These are phyloP conservation scores for Eulemur mongoz DNA, from an alignment of 2,797 vertebrate genomes.

Conservation along the genomic window DNA sequence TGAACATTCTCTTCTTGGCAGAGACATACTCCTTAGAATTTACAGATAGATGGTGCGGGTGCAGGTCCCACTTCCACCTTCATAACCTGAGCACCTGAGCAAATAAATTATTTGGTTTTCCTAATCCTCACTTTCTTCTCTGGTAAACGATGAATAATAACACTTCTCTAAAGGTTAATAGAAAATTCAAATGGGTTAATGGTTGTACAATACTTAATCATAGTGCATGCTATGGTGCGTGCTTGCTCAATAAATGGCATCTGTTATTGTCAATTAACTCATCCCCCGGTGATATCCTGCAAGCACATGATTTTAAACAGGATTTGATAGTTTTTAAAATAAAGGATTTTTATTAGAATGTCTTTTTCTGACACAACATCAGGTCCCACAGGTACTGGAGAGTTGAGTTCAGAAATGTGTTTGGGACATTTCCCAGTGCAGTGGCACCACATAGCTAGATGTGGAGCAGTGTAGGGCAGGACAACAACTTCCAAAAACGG, in stretches of 20 bases:
- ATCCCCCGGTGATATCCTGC: not conserved
- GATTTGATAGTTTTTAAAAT: not conserved
- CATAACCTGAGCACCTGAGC: not conserved
- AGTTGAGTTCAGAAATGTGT: not conserved
- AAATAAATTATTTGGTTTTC: not conserved
- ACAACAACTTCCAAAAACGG: not conserved
- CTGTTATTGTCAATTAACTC: not conserved
- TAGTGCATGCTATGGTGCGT: not conserved
- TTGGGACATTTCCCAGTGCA: not conserved
- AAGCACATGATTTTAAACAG: not conserved
- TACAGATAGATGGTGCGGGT: not conserved
- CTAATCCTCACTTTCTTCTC: not conserved
- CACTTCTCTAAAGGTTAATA: not conserved
- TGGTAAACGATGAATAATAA: not conserved
- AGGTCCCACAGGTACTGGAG: not conserved
- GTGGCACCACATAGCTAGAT: not conserved
- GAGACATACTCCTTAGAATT: not conserved
- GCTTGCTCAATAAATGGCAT: not conserved
- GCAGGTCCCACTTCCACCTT: not conserved
- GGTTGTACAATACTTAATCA: not conserved
- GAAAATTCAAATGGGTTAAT: not conserved
- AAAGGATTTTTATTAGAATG: not conserved
- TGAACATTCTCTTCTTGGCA: not conserved
- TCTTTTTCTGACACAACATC: not conserved
- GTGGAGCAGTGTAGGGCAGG: not conserved